Evolutionary conservation across 1,140 invertebrate genomes (phyloP).

Genomic region (Alviniconcha marisindica): DNA sequence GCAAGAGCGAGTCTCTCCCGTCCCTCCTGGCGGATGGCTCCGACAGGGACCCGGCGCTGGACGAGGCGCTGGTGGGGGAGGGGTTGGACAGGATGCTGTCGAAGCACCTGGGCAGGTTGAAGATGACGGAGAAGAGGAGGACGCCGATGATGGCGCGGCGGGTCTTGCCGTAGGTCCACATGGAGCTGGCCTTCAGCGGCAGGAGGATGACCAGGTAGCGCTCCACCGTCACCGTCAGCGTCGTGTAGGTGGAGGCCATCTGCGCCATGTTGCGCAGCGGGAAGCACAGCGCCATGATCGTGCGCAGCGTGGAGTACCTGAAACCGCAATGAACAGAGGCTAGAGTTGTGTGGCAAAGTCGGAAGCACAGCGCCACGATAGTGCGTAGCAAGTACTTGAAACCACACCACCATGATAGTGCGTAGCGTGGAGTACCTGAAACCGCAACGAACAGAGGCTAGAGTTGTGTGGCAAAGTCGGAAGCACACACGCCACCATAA

Average conservation of each 20-base stretch:
- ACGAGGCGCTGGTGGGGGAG: no score
- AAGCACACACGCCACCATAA: slow-evolving; percentile 79
- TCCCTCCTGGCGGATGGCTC: no score
- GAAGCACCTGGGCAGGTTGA: slow-evolving; percentile 54
- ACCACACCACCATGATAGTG: slow-evolving; percentile 80
- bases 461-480: slow-evolving; percentile 80
- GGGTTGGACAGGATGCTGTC: slow-evolving; percentile 30
- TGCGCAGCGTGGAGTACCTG: slow-evolving; percentile 75
- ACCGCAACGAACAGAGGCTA: slow-evolving; percentile 58
- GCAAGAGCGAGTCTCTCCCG: no score
- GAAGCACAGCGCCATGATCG: slow-evolving; percentile 77
- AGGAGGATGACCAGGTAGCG: slow-evolving; percentile 43
- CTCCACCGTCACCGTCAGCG: slow-evolving; percentile 57
- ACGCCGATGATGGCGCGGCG: slow-evolving; percentile 41
- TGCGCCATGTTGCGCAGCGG: slow-evolving; percentile 82
- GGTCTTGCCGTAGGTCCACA: slow-evolving; percentile 49
- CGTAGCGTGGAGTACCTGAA: slow-evolving; percentile 77
- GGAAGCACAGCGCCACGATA: slow-evolving; percentile 77
- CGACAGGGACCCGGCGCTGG: no score
- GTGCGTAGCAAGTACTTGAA: no score
- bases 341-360: slow-evolving; percentile 79
- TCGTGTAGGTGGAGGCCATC: slow-evolving; percentile 89
- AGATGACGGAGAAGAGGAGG: slow-evolving; percentile 48
- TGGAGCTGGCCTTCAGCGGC: slow-evolving; percentile 42
- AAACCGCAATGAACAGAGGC: slow-evolving; percentile 74